Evolutionary conservation across 2,888 invertebrate genomes (phyloP), one percentile per base, ranked within the genome.

Genomic region (Ceratothoa steindachneri): DNA sequence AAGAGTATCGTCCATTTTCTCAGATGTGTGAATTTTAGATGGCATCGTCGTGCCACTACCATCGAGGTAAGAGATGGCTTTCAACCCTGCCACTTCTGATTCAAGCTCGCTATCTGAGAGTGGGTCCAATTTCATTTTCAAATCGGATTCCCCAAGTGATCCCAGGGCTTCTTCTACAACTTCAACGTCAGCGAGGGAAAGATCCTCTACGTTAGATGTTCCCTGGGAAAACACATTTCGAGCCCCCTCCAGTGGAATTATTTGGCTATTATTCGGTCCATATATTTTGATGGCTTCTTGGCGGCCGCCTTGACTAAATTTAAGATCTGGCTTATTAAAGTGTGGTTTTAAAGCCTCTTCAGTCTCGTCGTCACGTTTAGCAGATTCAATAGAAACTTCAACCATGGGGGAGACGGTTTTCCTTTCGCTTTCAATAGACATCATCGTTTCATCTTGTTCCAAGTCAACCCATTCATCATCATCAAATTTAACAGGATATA

Each of bases 301-400:
- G 12, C 27, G 19, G 19, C 22, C 19, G 19, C 27, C 27, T 24
- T 2, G 12, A 24, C 27, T 24, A 24, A 24, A 60, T 60, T 60
- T 60, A 24, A 60, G 60, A 60, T n/a, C 60, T 15, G 60, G 60
- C 27, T 60, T 60, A 60, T 60, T 60, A 60, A 60, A 60, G 3
- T 60, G 60, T 2, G 60, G 60, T 60, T 60, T 60, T 24, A 60
- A 60, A 2, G 60, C 60, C 24, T 60, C 60, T 60, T 60, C 60
- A 60, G 60, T 7, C 22, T 60, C 60, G 22, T 60, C 60, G 1
- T 60, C 60, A 24, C 60, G 60, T 60, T 60, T 60, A 22, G 24
- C 1, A 15, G 41, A 5, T 9, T 41, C 41, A 15, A 15, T 41
- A 9, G 7, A 5, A 9, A 41, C 7, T 41, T 41, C 41, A 15